Conservation (phyloP, 2,888 invertebrate species). For the Philonicus albiceps region DNA sequence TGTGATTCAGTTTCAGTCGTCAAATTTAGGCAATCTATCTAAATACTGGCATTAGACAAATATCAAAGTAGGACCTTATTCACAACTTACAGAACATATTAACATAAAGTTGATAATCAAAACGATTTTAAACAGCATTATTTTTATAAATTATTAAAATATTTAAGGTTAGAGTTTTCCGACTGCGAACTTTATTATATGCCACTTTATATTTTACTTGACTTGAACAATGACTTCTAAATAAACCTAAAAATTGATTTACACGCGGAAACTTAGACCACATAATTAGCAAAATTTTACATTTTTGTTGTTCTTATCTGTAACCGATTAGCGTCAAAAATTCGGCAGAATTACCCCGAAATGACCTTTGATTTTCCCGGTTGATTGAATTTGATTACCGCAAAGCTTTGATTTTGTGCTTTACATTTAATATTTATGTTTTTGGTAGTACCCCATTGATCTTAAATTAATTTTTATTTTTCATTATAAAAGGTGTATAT, state of each 20-base stretch:
- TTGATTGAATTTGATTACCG: neutral
- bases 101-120: neutral
- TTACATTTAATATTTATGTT: neutral
- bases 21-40: neutral
- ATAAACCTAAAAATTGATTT: neutral
- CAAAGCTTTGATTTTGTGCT: neutral
- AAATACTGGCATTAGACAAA: neutral
- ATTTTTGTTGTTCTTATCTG: neutral
- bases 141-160: neutral
- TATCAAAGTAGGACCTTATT: neutral
- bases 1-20: neutral
- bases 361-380: neutral
- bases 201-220: neutral
- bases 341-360: neutral
- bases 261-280: neutral
- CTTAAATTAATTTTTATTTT: neutral
- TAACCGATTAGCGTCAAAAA: neutral
- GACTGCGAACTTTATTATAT: neutral
- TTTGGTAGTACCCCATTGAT: neutral
- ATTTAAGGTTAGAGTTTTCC: neutral
- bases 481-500: no score
- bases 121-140: neutral
- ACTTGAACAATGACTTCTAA: neutral
- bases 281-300: neutral
- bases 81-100: neutral